phyloP scores from a whole-genome alignment of 2,797 vertebrate species.

The Cottoperca gobio region DNA sequence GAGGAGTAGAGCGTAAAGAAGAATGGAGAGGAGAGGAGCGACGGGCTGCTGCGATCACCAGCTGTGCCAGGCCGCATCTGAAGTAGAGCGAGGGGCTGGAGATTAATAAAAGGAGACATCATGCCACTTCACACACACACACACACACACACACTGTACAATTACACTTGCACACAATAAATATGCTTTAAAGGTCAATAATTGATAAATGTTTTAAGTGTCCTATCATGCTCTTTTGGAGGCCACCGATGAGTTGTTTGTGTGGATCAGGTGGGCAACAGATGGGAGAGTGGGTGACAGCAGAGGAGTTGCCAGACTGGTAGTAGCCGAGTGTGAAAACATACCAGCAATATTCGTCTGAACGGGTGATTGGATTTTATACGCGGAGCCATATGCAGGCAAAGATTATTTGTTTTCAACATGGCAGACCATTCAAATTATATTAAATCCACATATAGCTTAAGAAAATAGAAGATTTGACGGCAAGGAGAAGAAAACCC shows the following conservation, averaged over 20 bases:
- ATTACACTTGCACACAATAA: not conserved
- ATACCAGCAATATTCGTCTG: conserved; percentile 23
- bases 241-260: conserved; percentile 36
- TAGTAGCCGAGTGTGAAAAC: conserved; percentile 48
- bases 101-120: conserved; percentile 31
- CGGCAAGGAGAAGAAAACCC: not conserved
- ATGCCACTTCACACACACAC: not conserved
- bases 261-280: conserved; percentile 71
- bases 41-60: conserved; percentile 43
- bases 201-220: not conserved
- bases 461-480: not conserved
- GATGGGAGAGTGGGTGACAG: conserved; percentile 69
- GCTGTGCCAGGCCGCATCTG: conserved; percentile 39
- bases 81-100: conserved; percentile 23
- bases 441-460: not conserved
- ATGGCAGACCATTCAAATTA: not conserved
- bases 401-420: not conserved
- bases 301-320: conserved; percentile 64
- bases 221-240: not conserved
- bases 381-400: conserved; percentile 18
- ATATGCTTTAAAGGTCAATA: not conserved
- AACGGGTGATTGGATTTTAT: conserved; percentile 34
- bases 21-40: not conserved
- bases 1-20: not conserved
- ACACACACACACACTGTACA: not conserved